Evolutionary conservation across 2,113 vertebrate genomes (phyloP), one percentile per base, ranked within the genome.

Genomic region (Cyprinus carpio): DNA sequence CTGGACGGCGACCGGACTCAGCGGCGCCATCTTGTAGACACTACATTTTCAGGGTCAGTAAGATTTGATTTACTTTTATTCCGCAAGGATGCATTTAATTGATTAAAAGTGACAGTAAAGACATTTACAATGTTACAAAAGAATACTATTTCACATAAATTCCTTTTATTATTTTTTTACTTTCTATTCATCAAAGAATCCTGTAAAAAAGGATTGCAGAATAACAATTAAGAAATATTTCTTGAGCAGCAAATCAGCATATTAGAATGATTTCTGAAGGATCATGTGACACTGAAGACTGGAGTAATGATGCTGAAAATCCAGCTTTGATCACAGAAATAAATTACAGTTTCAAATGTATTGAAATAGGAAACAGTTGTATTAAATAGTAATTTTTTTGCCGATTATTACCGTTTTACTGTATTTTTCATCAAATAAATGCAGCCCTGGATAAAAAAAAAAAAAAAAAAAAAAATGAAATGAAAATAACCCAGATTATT

Each of bases 401-500:
- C 29, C 25, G 9, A 10, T 10, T 27, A 29, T 65, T 29, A 16
- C 27, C 0, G 6, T 18, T 67, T 18, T 34, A 69, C 16, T 69
- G 16, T 65, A 16, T 31, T 69, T 65, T 34, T 34, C 2, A 4
- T 9, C 15, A 34, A 67, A 67, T 67, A 46, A 46, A 40, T 40
- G 37, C 37, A 40, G 37, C 37, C 37, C 37, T 40, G 37, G 37
- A 40, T 40, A 40, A 40, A 40, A 9, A 43, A 43, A 43, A 43
- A n/a, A n/a, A n/a, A n/a, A n/a, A n/a, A n/a, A n/a, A n/a, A n/a
- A 31, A 31, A 34, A 34, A 34, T 34, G 31, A 34, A 34, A 34
- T 34, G 12, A 16, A 56, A 56, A 56, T 81, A 62, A 51, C 79
- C 25, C 27, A 46, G 60, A 81, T 31, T 25, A 81, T 81, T 67